Base-by-base conservation (phyloP, 1,140 invertebrate genomes). In the Temnothorax curvispinosus region DNA sequence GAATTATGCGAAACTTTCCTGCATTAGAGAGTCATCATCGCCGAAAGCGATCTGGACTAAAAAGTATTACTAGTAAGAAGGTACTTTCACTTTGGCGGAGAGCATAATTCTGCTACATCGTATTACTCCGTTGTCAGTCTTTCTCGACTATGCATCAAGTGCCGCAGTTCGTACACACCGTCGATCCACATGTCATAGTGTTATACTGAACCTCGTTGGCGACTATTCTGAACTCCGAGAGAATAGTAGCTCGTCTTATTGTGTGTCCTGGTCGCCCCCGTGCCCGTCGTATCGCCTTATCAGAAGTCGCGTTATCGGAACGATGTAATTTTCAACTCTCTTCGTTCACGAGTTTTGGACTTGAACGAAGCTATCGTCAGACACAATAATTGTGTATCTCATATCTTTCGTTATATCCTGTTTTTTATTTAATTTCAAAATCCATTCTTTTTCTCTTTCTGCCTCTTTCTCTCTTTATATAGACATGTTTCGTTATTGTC, bases 81-180 rank as follows among this genome's bases (percentile, higher is more conserved):
- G 35, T 74, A 54, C 71, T 50, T 32, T 74, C 71, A 54, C 65
- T 50, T 50, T 41, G 13, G 6, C 5, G 50, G 69, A 72, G 71
- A 74, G 18, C 4, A 13, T 52, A 74, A 54, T 32, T 27, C 1
- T 74, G 21, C 27, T 47, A 11, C 38, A n/a, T 74, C 71, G 47
- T 35, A 35, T 18, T 74, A 8, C 11, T 54, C 21, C 27, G 47
- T 13, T 41, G 44, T 74, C 47, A n/a, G 18, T 1, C 11, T 52
- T 9, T 72, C 50, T 74, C 47, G 50, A 0, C 5, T 74, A 54
- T 1, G 27, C 27, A 27, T n/a, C 32, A 15, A 69, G 21, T 50
- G 11, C 15, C 5, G 50, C 47, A 74, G 69, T 72, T 1, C 15
- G 15, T 35, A 6, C 0, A 15, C 47, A 35, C 9, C 50, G 18